Evolutionary conservation across 2,888 invertebrate genomes (phyloP).

Genomic region (Invenusta paracnida): DNA sequence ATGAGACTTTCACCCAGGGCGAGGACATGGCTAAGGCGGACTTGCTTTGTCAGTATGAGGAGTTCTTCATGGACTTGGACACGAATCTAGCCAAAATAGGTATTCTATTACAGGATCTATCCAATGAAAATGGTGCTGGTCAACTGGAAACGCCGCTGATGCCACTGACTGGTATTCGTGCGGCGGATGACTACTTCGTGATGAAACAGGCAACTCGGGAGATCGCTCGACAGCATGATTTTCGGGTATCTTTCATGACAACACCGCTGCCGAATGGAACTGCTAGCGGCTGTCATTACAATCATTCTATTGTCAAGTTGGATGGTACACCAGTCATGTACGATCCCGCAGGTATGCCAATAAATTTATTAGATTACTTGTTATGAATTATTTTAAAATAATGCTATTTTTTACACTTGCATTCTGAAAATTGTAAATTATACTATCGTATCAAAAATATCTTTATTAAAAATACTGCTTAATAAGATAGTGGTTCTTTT

Average conservation of each 20-base stretch:
- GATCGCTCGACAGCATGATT: slow-evolving; percentile 32
- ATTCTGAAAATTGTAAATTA: no score
- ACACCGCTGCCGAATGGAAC: slow-evolving; percentile 5
- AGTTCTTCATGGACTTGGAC: slow-evolving; percentile 34
- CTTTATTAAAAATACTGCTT: no score
- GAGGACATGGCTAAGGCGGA: slow-evolving; percentile 25
- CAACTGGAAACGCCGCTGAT: slow-evolving; percentile 40
- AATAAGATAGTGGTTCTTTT: no score
- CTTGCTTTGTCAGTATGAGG: slow-evolving; percentile 28
- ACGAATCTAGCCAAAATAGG: slow-evolving; percentile 7
- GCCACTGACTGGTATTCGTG: slow-evolving; percentile 31
- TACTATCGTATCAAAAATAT: no score
- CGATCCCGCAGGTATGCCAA: slow-evolving; percentile 30
- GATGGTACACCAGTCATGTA: slow-evolving; percentile 40
- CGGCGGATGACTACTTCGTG: slow-evolving; percentile 36
- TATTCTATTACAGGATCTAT: slow-evolving; percentile 35
- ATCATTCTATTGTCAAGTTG: slow-evolving; percentile 44
- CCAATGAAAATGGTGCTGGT: slow-evolving; percentile 34
- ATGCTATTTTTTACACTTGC: no score
- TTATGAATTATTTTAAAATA: no score
- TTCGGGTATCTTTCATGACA: slow-evolving; percentile 37
- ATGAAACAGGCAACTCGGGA: slow-evolving; percentile 36
- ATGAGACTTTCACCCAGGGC: neutral
- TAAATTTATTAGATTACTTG: no score
- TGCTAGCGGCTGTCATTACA: slow-evolving; percentile 46